A percentile compares a stretch with the other conserved stretches of the same genome.
Conservation (phyloP, 2,113 vertebrate species). For the Apodemus speciosus region DNA sequence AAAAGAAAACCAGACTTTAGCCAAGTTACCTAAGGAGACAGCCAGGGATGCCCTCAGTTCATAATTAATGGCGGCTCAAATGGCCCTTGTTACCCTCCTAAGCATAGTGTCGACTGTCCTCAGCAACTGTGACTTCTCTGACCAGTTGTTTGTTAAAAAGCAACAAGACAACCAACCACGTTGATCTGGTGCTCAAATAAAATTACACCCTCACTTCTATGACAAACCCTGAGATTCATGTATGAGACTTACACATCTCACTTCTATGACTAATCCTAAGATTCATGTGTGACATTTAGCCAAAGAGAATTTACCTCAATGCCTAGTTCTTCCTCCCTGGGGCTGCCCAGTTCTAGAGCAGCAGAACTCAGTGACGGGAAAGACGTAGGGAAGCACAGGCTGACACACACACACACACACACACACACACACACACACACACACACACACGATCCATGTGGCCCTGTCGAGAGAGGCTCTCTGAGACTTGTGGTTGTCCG, state of each 20-base stretch:
- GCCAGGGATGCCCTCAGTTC: neutral
- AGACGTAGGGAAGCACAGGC: neutral
- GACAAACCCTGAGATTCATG: neutral
- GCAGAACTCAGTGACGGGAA: neutral
- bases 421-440: too few relatives aligned
- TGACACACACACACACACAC: neutral
- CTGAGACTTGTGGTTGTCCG: neutral
- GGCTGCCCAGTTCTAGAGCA: too few relatives aligned
- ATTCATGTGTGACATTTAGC: neutral
- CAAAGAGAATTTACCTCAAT: conserved; percentile 25
- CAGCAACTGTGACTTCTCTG: neutral
- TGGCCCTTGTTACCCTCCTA: neutral
- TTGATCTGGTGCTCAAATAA: conserved; percentile 60
- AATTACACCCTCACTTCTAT: neutral
- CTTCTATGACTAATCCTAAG: neutral
- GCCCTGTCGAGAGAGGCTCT: neutral
- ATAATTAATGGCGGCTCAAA: neutral
- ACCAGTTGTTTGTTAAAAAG: neutral
- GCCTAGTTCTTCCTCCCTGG: neutral
- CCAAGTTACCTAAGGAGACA: neutral
- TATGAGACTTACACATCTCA: neutral
- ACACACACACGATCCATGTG: neutral
- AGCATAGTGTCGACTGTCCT: neutral
- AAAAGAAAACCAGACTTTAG: neutral
- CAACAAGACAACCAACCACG: neutral